These are phyloP conservation scores for Rhinoptilus africanus DNA, from an alignment of 2,113 vertebrate species.

Conservation along the genomic window DNA sequence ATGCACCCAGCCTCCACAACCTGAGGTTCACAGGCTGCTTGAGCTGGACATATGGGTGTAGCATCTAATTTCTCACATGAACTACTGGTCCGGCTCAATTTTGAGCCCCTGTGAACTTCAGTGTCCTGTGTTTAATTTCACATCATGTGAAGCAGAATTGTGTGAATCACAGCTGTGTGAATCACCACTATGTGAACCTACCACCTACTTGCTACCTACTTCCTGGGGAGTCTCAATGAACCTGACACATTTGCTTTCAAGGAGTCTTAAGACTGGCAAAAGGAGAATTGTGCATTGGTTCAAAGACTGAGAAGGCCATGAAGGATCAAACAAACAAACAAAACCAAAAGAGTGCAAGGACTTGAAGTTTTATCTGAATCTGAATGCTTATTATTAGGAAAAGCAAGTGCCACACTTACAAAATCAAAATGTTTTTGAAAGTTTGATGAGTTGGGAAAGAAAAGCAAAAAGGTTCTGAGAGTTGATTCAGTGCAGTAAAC, in stretches of 20 bases:
- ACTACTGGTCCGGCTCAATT: background rate
- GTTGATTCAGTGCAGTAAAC: background rate
- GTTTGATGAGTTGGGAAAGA: background rate
- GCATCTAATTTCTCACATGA: background rate
- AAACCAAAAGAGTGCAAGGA: background rate
- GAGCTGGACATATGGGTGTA: background rate
- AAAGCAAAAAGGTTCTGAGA: background rate
- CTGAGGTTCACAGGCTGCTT: background rate
- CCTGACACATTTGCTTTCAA: background rate
- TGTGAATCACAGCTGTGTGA: background rate
- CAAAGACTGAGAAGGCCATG: background rate
- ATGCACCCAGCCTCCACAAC: background rate
- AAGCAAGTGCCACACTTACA: fast-evolving
- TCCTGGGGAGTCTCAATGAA: background rate
- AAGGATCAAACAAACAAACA: background rate
- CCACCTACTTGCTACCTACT: background rate
- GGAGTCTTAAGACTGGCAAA: background rate
- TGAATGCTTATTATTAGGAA: background rate
- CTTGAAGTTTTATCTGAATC: background rate
- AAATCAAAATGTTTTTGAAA: background rate
- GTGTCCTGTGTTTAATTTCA: background rate
- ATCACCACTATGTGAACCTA: background rate
- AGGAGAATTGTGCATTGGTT: background rate
- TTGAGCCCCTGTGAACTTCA: background rate
- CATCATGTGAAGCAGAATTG: background rate